Evolutionary conservation across 2,797 vertebrate genomes (phyloP).

Genomic region (Mallotus villosus): DNA sequence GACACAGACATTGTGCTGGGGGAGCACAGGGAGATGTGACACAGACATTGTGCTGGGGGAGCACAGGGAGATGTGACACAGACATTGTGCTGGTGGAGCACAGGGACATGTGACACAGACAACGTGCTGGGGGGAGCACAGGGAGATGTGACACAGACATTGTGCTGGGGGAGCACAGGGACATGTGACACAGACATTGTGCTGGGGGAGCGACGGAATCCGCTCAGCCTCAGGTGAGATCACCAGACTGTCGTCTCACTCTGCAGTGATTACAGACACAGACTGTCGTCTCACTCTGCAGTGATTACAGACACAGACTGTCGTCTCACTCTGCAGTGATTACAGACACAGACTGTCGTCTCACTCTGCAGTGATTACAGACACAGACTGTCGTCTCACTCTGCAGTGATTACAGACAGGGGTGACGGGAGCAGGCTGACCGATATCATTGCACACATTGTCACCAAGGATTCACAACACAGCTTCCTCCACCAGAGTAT

Average conservation of each 20-base stretch:
- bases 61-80: not conserved
- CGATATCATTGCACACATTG: not conserved
- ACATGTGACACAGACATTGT: not conserved
- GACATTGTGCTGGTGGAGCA: not conserved
- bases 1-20: not conserved
- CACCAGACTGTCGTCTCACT: conserved; percentile 10
- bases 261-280: conserved; percentile 8
- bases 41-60: not conserved
- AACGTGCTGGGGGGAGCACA: too few relatives aligned
- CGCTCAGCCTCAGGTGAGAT: conserved; percentile 7
- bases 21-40: not conserved
- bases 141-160: not conserved
- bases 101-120: not conserved
- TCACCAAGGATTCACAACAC: conserved; percentile 11
- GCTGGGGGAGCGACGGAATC: not conserved
- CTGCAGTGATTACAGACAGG: conserved; percentile 9
- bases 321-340: too few relatives aligned
- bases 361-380: too few relatives aligned
- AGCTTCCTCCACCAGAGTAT: conserved; percentile 4
- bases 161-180: not conserved
- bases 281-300: too few relatives aligned
- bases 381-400: too few relatives aligned
- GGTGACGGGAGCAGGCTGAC: conserved; percentile 1
- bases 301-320: conserved; percentile 15
- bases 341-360: conserved; percentile 13